Evolutionary conservation across 2,888 invertebrate species (phyloP), one percentile per base, ranked within the genome.

Genomic region (Smittia aterrima): DNA sequence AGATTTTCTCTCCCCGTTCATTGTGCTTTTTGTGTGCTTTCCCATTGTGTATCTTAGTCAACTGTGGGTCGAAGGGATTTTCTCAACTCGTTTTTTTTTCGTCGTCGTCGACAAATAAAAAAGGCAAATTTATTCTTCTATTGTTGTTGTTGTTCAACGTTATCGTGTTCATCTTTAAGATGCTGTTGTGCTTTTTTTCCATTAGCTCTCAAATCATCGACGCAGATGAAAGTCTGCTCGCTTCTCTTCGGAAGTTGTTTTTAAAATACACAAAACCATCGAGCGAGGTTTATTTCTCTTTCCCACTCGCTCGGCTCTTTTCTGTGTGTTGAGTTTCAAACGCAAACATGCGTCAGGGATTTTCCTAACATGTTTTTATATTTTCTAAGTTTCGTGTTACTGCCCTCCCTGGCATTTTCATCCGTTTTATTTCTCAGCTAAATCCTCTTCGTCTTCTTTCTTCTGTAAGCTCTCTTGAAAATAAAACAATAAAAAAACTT

Each of bases 401-500:
- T 32, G 32, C 38, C 32, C 66, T 66, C 66, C 22, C 47, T 47
- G 47, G 24, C 11, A 58, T 6, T 58, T 58, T 58, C 18, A n/a
- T 53, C 20, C n/a, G 22, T 47, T 68, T 68, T 47, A 18, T 13
- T 68, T 41, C 24, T n/a, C 68, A 32, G 38, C 20, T 22, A 58
- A 64, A 27, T 22, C 25, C 32, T 47, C 58, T 66, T 67, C 41
- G 40, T 41, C 41, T 40, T 40, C n/a, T 67, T 67, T 22, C 41
- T 66, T 40, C 4, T 58, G 58, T 58, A 22, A 20, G 58, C 58
- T 22, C 18, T 22, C 32, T 54, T 25, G 32, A 70, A 70, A 70
- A 70, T 70, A 70, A 70, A 70, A 70, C 70, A 70, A 70, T 70
- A 70, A 70, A 70, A 70, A 70, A 70, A 70, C 70, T 70, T 70